Conservation (phyloP, 2,888 invertebrate genomes). For the Spilosoma lubricipeda region DNA sequence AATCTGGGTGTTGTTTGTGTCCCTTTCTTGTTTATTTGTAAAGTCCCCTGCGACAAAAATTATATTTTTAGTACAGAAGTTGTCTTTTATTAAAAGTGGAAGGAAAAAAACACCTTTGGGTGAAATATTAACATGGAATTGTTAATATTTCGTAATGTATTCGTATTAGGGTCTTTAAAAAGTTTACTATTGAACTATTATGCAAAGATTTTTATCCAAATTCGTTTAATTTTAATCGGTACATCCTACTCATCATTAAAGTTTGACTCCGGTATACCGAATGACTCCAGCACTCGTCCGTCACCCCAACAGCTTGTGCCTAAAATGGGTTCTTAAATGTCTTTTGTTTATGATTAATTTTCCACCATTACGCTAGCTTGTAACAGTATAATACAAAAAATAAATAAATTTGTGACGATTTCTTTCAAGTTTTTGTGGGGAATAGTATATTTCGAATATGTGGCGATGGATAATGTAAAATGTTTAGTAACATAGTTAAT, state of each 20-base stretch:
- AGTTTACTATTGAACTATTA: neutral
- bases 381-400: constrained; percentile 21
- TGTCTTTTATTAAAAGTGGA: no score
- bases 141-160: no score
- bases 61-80: no score
- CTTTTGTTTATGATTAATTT: constrained; percentile 46
- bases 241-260: neutral
- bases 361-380: constrained; percentile 41
- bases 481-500: neutral
- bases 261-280: constrained; percentile 18
- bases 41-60: no score
- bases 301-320: constrained; percentile 48
- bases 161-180: no score
- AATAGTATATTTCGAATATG: constrained; percentile 1
- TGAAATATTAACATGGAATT: neutral
- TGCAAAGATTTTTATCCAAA: neutral
- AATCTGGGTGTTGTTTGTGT: no score
- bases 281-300: constrained; percentile 28
- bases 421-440: constrained; percentile 17
- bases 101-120: neutral
- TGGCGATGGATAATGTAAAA: neutral
- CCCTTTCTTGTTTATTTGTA: no score
- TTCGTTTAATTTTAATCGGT: neutral
- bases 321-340: constrained; percentile 52
- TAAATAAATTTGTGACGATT: constrained; percentile 17